phyloP scores from a whole-genome alignment of 2,113 vertebrate species.

The Macroglossus sobrinus region DNA sequence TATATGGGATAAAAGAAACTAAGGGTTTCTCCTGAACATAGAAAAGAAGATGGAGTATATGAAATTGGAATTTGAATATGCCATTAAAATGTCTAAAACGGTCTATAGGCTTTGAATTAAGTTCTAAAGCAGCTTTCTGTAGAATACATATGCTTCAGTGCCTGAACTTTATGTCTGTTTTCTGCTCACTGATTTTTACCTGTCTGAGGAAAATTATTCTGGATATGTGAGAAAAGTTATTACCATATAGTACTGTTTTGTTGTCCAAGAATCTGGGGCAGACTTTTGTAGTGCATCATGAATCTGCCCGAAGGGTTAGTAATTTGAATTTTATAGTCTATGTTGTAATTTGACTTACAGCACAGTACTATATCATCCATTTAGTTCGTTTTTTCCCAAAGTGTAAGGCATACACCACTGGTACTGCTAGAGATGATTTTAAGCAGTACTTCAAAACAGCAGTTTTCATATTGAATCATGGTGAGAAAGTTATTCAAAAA shows the following conservation, averaged over 20 bases:
- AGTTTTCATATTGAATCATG: background rate
- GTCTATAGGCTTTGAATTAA: background rate
- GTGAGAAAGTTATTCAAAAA: background rate
- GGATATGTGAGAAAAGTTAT: background rate
- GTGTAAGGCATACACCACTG: background rate
- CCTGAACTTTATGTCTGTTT: background rate
- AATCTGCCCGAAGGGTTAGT: slow-evolving; percentile 21
- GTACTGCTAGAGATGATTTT: background rate
- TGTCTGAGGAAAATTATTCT: background rate
- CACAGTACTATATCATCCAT: background rate
- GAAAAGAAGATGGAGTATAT: background rate
- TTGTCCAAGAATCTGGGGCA: background rate
- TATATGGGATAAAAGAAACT: background rate
- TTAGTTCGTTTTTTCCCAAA: slow-evolving; percentile 40
- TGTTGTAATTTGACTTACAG: slow-evolving; percentile 44
- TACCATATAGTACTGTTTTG: background rate
- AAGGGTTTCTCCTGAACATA: background rate
- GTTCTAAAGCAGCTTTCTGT: background rate
- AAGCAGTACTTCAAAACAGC: background rate
- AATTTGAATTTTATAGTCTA: slow-evolving; percentile 38
- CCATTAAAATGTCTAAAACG: background rate
- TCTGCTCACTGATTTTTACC: background rate
- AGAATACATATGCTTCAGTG: background rate
- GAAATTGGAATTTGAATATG: background rate
- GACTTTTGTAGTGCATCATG: background rate